Conservation (phyloP, 2,113 vertebrate species). For the Mustelus asterias region DNA sequence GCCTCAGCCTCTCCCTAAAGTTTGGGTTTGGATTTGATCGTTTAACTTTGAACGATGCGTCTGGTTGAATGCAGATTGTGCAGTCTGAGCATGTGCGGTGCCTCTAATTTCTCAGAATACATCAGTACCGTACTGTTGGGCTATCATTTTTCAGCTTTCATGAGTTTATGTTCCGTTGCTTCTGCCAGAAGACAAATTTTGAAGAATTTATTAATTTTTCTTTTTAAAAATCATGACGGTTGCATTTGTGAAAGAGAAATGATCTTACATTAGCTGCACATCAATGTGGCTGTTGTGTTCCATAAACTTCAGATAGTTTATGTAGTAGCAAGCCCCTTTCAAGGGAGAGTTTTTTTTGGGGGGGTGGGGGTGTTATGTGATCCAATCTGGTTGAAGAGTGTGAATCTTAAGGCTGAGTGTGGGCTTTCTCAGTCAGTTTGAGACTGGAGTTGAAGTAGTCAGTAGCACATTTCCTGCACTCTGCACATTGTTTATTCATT, state of each 20-base stretch:
- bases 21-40: not conserved
- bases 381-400: too few relatives aligned
- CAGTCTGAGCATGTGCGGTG: not conserved
- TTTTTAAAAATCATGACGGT: not conserved
- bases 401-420: too few relatives aligned
- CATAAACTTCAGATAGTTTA: not conserved
- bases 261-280: not conserved
- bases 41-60: not conserved
- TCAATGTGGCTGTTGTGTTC: not conserved
- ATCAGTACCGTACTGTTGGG: not conserved
- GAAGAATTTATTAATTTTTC: not conserved
- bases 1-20: not conserved
- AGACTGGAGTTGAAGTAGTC: too few relatives aligned
- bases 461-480: too few relatives aligned
- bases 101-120: not conserved
- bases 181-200: not conserved
- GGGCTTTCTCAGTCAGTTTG: too few relatives aligned
- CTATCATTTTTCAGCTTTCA: not conserved
- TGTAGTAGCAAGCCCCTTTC: too few relatives aligned
- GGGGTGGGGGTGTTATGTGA: too few relatives aligned
- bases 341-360: too few relatives aligned
- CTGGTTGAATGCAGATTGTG: not conserved
- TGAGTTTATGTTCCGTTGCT: not conserved
- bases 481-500: too few relatives aligned
- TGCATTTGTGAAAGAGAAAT: not conserved